Evolutionary conservation across 2,888 invertebrate species (phyloP).

Genomic region (Tiliacea citrago): DNA sequence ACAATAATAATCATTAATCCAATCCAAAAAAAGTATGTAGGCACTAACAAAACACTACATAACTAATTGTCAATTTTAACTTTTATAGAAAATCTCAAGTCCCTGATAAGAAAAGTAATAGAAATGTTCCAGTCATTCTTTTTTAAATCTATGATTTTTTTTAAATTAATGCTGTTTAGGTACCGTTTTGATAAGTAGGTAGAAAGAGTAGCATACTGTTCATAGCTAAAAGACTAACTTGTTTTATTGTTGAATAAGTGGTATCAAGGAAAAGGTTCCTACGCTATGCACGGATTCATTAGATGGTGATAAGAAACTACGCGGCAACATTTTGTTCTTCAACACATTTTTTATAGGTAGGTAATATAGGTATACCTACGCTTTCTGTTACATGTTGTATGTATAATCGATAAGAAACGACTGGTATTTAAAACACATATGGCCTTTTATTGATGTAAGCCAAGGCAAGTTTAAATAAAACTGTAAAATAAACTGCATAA

Average conservation of each 20-base stretch:
- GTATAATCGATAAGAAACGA: constrained; percentile 9
- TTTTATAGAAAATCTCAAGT: neutral
- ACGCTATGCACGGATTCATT: constrained; percentile 1
- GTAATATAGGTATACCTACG: too few relatives aligned
- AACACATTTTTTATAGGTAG: neutral
- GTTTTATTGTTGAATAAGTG: constrained; percentile 17
- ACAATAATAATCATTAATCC: neutral
- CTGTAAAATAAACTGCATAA: constrained; percentile 11
- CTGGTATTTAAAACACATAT: constrained; percentile 10
- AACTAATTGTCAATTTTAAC: constrained; percentile 6
- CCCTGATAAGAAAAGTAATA: constrained; percentile 38
- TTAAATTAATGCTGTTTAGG: neutral
- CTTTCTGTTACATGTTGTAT: neutral
- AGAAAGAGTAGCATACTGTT: neutral
- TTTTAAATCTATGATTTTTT: too few relatives aligned
- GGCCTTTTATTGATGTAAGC: constrained; percentile 7
- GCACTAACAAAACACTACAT: constrained; percentile 3
- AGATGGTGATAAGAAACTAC: constrained; percentile 21
- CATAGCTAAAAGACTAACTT: constrained; percentile 1
- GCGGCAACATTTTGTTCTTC: neutral
- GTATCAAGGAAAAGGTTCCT: neutral
- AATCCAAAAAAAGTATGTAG: neutral
- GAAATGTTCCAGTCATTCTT: constrained; percentile 15
- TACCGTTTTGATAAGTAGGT: neutral
- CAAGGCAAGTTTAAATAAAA: constrained; percentile 30